Evolutionary conservation across 2,113 vertebrate genomes (phyloP), one percentile per base, ranked within the genome.

Genomic region (Odontophorus gujanensis): DNA sequence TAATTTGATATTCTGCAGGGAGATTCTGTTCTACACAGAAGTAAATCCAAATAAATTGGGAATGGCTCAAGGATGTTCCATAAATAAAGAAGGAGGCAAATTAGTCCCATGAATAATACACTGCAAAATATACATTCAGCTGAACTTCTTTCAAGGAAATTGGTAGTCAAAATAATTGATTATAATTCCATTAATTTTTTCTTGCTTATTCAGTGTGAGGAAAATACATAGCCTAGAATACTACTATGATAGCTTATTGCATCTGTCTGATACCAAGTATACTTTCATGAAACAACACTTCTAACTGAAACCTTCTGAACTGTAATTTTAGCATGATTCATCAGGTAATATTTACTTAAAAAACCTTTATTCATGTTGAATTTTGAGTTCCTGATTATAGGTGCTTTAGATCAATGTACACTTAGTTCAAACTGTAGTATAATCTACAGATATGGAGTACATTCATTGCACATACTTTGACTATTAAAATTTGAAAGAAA

Each of bases 121-220:
- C 57, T 92, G 73, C 30, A 89, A 84, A 86, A 90, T 86, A 65
- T 7, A 88, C 28, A 88, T 50, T 86, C 19, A 47, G 30, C 3
- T 85, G 51, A 77, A 67, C 24, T 11, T 51, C 18, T 76, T 22
- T 96, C 22, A 92, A 84, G 62, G 30, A 95, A 93, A 90, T 84
- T 79, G 30, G 30, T 79, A 84, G 51, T 92, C 28, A 81, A 84
- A 95, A 74, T 80, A 90, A 89, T 82, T 91, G 9, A 92, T 81
- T 74, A 63, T 62, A 82, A 89, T 82, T 82, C 57, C 3, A 0
- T 62, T 38, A 32, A 6, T 50, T 89, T 71, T 87, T 89, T 73
- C 42, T 48, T 90, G 21, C 24, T 78, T 85, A 73, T 84, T 92
- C 36, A 68, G 7, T 21, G 16, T 30, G 19, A 74, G 34, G 91